These are phyloP conservation scores for Neolamprologus toae DNA, from an alignment of 2,113 vertebrate genomes.

Conservation along the genomic window DNA sequence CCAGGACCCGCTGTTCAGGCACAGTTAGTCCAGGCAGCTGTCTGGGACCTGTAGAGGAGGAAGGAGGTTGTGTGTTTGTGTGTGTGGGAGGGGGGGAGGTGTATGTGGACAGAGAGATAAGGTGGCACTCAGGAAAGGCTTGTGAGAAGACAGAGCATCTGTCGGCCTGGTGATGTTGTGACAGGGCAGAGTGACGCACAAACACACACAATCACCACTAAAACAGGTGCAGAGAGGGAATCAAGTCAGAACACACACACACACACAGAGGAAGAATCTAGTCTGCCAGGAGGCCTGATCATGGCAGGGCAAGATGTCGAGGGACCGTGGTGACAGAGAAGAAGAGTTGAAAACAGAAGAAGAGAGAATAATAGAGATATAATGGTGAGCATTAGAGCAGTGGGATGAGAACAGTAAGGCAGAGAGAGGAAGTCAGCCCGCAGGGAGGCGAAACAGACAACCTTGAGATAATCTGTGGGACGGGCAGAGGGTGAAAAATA, in stretches of 20 bases:
- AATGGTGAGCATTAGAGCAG: constrained; percentile 26
- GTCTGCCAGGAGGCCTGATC: constrained; percentile 9
- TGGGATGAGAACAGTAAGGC: constrained; percentile 14
- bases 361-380: constrained; percentile 16
- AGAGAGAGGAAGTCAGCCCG: constrained; percentile 25
- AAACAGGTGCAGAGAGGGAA: constrained; percentile 14
- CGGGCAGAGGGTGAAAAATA: constrained; percentile 21
- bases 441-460: constrained; percentile 45
- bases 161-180: constrained; percentile 14
- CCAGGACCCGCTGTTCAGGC: constrained; percentile 16
- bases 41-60: constrained; percentile 1
- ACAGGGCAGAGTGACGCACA: constrained; percentile 7
- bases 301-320: constrained; percentile 2
- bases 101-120: constrained; percentile 56
- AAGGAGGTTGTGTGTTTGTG: neutral
- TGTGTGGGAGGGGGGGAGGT: neutral
- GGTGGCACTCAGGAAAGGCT: constrained; percentile 36
- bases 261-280: neutral
- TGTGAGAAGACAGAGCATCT: constrained; percentile 26
- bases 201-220: constrained; percentile 2
- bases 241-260: neutral
- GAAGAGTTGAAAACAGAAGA: neutral
- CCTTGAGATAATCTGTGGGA: constrained; percentile 54
- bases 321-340: neutral
- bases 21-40: constrained; percentile 11